Percentiles rank a stretch among this genome's conserved stretches.
These are phyloP conservation scores for Galeopterus variegatus DNA, from an alignment of 2,113 vertebrate genomes.

Conservation along the genomic window DNA sequence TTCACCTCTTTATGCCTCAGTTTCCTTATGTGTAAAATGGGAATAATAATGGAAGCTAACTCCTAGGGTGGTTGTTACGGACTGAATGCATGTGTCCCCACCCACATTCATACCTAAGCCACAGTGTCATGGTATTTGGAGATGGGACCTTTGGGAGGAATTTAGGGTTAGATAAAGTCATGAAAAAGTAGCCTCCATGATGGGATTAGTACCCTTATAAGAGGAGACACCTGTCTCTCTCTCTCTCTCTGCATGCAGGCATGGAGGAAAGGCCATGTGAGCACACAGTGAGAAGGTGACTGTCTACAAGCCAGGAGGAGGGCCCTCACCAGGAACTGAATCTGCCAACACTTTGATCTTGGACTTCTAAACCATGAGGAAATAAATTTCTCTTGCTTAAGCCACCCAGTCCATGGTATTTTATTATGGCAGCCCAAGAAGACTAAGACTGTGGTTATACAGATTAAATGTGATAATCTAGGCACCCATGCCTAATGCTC, in stretches of 20 bases:
- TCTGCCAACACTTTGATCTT: background rate
- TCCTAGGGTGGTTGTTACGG: background rate
- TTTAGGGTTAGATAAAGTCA: background rate
- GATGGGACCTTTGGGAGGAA: background rate
- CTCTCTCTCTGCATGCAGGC: fast-evolving
- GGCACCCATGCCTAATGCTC: background rate
- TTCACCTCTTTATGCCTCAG: background rate
- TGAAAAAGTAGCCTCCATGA: background rate
- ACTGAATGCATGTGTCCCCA: background rate
- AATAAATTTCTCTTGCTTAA: background rate
- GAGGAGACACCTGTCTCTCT: background rate
- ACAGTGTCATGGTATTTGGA: background rate
- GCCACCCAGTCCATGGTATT: background rate
- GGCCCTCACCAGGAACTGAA: too few relatives aligned
- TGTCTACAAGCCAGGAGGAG: background rate
- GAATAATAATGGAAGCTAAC: background rate
- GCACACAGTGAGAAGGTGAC: too few relatives aligned
- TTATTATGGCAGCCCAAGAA: background rate
- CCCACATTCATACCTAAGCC: background rate
- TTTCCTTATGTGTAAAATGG: background rate
- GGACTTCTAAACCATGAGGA: background rate
- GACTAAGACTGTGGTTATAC: background rate
- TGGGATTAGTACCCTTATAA: background rate
- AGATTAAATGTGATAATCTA: background rate
- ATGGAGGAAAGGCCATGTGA: background rate